Conservation (phyloP, 2,888 invertebrate genomes). For the Spialia ferax region DNA sequence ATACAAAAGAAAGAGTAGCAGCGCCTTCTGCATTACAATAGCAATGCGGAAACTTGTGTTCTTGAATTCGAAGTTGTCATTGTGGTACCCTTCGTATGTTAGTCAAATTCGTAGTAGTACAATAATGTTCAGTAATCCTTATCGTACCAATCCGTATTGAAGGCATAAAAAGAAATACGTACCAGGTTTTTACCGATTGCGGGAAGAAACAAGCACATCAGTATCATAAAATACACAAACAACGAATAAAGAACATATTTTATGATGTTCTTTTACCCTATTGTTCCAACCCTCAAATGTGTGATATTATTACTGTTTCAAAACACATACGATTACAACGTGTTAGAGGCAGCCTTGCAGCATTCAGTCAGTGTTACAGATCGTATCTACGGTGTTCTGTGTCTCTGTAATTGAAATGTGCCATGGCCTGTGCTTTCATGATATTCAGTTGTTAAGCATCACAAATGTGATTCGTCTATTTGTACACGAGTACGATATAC, state of each 20-base stretch:
- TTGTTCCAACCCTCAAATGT: too few species aligned
- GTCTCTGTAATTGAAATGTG: conserved; percentile 30
- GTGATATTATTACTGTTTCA: too few species aligned
- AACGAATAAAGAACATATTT: too few species aligned
- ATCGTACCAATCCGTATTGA: too few species aligned
- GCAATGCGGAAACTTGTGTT: not conserved
- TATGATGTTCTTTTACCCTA: too few species aligned
- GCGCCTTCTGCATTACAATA: not conserved
- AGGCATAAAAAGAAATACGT: too few species aligned
- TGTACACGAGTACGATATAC: not conserved
- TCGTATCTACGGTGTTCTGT: conserved; percentile 20
- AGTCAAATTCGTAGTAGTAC: not conserved
- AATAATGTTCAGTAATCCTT: not conserved
- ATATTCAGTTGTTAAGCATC: conserved; percentile 26
- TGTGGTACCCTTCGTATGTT: too few species aligned
- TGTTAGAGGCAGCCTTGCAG: conserved; percentile 1
- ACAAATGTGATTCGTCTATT: conserved; percentile 14
- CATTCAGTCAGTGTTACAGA: conserved; percentile 10
- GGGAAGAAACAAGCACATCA: too few species aligned
- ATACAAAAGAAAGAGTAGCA: not conserved
- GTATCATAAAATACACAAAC: too few species aligned
- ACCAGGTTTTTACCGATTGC: too few species aligned
- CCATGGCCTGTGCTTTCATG: conserved; percentile 32
- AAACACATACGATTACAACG: too few species aligned
- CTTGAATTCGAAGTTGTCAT: not conserved